phyloP scores from a whole-genome alignment of 1,140 invertebrate genomes.

The Polypedilum vanderplanki region DNA sequence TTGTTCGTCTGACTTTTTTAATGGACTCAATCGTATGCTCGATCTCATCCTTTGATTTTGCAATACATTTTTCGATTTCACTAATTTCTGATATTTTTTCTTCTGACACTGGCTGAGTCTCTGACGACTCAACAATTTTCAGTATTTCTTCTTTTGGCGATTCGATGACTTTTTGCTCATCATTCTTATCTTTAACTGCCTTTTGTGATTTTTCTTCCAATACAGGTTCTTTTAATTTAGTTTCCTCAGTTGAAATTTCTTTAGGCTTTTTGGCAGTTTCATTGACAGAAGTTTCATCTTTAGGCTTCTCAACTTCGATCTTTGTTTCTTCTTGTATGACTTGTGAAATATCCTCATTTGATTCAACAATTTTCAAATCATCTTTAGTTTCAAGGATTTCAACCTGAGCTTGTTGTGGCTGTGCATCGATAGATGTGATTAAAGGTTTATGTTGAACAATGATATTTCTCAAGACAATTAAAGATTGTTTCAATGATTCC shows the following conservation, averaged over 20 bases:
- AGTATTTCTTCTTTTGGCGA: too few species aligned
- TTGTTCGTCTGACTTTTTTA: constrained; percentile 34
- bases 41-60: constrained; percentile 33
- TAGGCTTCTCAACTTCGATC: not conserved
- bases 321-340: not conserved
- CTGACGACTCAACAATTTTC: not conserved
- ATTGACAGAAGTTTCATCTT: too few species aligned
- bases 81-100: not conserved
- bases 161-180: too few species aligned
- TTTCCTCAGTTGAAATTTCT: not conserved
- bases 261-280: too few species aligned
- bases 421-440: not conserved
- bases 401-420: not conserved
- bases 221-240: not conserved
- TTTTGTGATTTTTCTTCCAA: too few species aligned
- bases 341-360: not conserved
- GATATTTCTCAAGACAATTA: not conserved
- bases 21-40: constrained; percentile 26
- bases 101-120: not conserved
- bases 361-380: not conserved
- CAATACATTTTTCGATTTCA: not conserved
- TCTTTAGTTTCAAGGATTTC: not conserved
- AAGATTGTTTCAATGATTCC: not conserved
- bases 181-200: too few species aligned
- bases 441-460: not conserved